Evolutionary conservation across 2,888 invertebrate genomes (phyloP), one percentile per base, ranked within the genome.

Genomic region (Cyaniris semiargus): DNA sequence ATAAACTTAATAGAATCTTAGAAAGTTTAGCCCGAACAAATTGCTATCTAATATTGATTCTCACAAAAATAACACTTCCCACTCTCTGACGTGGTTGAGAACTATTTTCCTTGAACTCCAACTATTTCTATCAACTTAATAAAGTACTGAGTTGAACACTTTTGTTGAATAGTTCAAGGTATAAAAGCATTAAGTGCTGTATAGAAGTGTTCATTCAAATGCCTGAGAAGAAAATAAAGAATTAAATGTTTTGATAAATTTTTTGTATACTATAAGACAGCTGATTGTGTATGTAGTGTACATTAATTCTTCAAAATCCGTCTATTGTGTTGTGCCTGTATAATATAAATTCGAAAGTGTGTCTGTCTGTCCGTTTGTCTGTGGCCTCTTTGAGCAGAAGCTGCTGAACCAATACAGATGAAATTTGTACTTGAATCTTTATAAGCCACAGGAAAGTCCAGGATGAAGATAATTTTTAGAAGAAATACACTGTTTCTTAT

Each of bases 101-200:
- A 66, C 60, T 66, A 66, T 66, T 66, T 66, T 66, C 27, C 66
- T 66, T 66, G 15, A 66, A 66, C 66, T 66, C 31, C 1, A 66
- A 66, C 66, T 66, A 66, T 66, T 66, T 66, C 66, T 66, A 66
- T 31, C 27, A 27, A 66, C 66, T 66, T 66, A 66, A 66, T 66
- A 66, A 66, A 60, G 21, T 21, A 60, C 23, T 60, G 60, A 6
- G 60, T 58, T n/a, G 13, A 60, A 60, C 27, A 18, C 66, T 66
- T 58, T 23, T 23, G 10, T 10, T 21, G 10, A 66, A 66, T 66
- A 21, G 66, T 18, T 66, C 15, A 18, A 53, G 27, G 66, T 66
- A 27, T 66, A 27, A 27, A 66, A 27, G 18, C 53, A 53, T 18
- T 53, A 53, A 53, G 3, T 15, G 48, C 53, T 53, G 53, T 53